Percentiles rank a stretch among this genome's conserved stretches.
Conservation (phyloP, 2,797 vertebrate species). For the Enteromius radiatus region DNA sequence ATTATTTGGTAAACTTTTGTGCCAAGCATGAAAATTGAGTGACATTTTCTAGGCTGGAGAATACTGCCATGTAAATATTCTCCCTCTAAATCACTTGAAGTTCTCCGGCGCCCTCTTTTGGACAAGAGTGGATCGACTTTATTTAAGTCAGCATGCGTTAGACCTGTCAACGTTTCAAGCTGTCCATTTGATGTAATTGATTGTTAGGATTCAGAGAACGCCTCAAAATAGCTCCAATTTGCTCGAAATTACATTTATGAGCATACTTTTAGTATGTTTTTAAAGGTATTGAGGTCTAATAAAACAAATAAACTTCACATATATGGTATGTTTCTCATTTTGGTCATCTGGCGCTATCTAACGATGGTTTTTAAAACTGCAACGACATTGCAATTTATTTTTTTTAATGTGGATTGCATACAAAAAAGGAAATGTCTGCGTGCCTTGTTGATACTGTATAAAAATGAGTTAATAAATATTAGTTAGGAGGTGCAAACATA, state of each 20-base stretch:
- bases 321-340: neutral
- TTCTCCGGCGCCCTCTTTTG: conserved; percentile 24
- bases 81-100: neutral
- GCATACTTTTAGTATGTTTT: neutral
- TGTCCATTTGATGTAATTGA: neutral
- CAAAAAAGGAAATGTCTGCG: neutral
- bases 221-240: neutral
- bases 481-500: neutral
- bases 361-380: conserved; percentile 2
- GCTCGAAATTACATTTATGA: neutral
- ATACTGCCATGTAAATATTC: neutral
- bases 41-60: no score
- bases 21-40: neutral
- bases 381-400: neutral
- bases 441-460: neutral
- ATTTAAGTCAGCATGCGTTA: neutral
- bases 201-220: neutral
- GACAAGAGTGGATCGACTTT: neutral
- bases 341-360: conserved; percentile 30
- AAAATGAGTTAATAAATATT: no score
- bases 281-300: neutral
- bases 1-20: neutral
- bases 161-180: neutral
- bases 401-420: neutral
- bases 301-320: neutral